Percentiles rank a stretch among this genome's conserved stretches.
Evolutionary conservation across 2,113 vertebrate species (phyloP).

Genomic region (Pseudopodoces humilis): DNA sequence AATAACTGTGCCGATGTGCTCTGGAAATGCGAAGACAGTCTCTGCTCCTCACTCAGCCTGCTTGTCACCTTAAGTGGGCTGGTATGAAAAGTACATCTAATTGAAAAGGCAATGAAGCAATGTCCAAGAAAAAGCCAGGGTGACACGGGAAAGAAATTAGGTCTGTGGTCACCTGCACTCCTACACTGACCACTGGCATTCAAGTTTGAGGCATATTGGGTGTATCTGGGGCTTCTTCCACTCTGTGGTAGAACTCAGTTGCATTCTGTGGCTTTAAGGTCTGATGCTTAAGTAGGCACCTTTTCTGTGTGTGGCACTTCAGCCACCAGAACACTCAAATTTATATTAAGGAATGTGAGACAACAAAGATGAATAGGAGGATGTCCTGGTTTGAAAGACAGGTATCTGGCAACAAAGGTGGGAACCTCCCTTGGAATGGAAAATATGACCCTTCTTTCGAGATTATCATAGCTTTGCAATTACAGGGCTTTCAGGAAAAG

Average conservation of each 20-base stretch:
- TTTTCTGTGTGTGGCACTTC: background rate
- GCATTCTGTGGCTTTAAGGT: background rate
- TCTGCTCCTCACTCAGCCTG: background rate
- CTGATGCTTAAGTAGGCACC: background rate
- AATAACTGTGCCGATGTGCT: slow-evolving; percentile 4
- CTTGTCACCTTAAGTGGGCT: background rate
- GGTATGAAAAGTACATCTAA: background rate
- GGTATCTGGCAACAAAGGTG: background rate
- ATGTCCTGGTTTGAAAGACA: background rate
- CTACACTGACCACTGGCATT: background rate
- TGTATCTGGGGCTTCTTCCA: background rate
- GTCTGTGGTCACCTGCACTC: background rate
- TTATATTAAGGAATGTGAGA: background rate
- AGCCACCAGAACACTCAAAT: background rate
- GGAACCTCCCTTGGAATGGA: background rate
- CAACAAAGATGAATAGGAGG: background rate
- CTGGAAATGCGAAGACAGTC: background rate
- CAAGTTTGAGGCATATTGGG: background rate
- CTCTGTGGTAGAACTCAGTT: background rate
- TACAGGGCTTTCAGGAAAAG: no score
- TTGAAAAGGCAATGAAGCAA: background rate
- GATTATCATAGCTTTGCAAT: background rate
- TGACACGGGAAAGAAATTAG: background rate
- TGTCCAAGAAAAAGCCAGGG: background rate
- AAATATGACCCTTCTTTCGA: no score